Evolutionary conservation across 2,113 vertebrate species (phyloP).

Genomic region (Ammodramus savannarum): DNA sequence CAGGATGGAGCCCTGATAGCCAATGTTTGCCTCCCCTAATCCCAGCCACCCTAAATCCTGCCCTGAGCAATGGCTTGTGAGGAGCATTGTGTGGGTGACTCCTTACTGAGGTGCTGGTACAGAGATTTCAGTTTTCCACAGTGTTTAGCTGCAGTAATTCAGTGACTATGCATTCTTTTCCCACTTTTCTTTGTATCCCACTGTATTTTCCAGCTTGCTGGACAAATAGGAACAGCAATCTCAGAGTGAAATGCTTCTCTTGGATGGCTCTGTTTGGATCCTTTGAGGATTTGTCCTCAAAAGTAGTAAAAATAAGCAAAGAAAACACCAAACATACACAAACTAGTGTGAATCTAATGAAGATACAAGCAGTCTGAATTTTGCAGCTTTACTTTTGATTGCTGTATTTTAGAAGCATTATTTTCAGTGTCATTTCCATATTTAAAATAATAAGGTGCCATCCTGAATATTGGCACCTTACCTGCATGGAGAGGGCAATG

Average conservation of each 20-base stretch:
- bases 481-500: rapidly evolving
- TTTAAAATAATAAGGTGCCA: not conserved
- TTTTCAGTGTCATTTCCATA: not conserved
- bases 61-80: conserved; percentile 35
- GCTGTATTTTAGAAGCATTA: not conserved
- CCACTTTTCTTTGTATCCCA: not conserved
- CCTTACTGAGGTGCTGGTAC: not conserved
- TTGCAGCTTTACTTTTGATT: not conserved
- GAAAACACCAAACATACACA: not conserved
- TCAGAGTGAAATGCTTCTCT: not conserved
- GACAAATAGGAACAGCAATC: not conserved
- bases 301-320: not conserved
- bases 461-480: not conserved
- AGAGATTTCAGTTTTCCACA: not conserved
- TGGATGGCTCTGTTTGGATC: not conserved
- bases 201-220: not conserved
- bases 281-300: not conserved
- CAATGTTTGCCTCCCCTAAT: conserved; percentile 27
- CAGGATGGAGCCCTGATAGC: not conserved
- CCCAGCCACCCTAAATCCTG: conserved; percentile 23
- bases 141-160: not conserved
- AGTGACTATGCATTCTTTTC: not conserved
- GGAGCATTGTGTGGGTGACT: conserved; percentile 21
- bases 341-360: not conserved
- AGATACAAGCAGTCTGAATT: not conserved